A percentile compares a stretch with the other conserved stretches of the same genome.
These are phyloP conservation scores for Cryptocephalus primarius DNA, from an alignment of 2,888 invertebrate genomes.

Conservation along the genomic window DNA sequence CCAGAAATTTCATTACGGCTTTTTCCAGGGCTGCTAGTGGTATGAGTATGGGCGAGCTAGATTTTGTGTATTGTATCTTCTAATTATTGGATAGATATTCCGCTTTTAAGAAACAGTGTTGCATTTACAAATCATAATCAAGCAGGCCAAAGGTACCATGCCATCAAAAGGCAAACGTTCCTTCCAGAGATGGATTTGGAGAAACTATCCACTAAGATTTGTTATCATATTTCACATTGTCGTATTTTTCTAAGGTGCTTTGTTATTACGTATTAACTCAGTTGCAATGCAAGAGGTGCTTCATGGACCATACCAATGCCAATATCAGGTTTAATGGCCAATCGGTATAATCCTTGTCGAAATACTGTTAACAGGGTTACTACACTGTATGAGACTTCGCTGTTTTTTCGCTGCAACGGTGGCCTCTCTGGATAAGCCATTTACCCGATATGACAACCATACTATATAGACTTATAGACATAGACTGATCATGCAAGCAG, in stretches of 20 bases:
- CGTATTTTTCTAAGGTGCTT: conserved; percentile 73
- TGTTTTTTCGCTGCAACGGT: conserved; percentile 77
- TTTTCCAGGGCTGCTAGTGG: conserved; percentile 35
- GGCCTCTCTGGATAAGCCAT: conserved; percentile 47
- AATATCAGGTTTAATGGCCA: conserved; percentile 54
- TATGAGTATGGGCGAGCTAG: conserved; percentile 43
- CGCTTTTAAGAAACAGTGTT: conserved; percentile 80
- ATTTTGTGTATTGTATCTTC: conserved; percentile 57
- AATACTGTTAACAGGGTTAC: conserved; percentile 56
- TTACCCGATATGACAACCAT: conserved; percentile 61
- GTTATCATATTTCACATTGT: too few relatives aligned
- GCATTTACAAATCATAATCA: conserved; percentile 65
- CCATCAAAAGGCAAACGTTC: conserved; percentile 44
- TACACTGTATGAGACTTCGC: too few relatives aligned
- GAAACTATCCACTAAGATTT: too few relatives aligned
- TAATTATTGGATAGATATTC: conserved; percentile 65
- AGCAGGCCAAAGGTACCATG: conserved; percentile 59
- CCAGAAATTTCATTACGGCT: conserved; percentile 38
- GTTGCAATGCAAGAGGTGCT: conserved; percentile 85
- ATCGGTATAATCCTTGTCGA: conserved; percentile 86
- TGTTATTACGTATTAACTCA: conserved; percentile 85
- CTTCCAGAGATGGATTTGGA: too few relatives aligned
- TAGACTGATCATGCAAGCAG: too few relatives aligned
- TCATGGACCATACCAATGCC: conserved; percentile 39
- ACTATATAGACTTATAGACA: too few relatives aligned